These are phyloP conservation scores for Drosophila guanche DNA, from an alignment of 1,140 invertebrate species.

Conservation along the genomic window DNA sequence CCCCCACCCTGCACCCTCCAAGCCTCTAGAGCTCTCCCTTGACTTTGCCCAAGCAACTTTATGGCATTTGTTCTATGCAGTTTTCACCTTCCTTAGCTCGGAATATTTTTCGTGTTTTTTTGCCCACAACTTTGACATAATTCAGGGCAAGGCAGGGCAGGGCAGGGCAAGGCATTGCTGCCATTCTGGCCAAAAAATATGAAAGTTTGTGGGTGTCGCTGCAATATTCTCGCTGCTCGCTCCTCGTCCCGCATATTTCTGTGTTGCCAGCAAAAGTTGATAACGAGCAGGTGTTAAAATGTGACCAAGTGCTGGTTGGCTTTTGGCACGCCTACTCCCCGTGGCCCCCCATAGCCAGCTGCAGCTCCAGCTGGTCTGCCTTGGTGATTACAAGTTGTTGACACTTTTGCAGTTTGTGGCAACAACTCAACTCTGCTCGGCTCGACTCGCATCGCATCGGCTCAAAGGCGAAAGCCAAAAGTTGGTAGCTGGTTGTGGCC, in stretches of 20 bases:
- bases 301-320: slow-evolving; percentile 72
- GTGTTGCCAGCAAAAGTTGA: slow-evolving; percentile 75
- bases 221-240: slow-evolving; percentile 47
- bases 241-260: slow-evolving; percentile 39
- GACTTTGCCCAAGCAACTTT: slow-evolving; percentile 49
- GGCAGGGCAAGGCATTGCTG: slow-evolving; percentile 52
- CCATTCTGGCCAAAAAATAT: slow-evolving; percentile 62
- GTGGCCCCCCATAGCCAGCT: neutral
- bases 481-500: slow-evolving; percentile 62
- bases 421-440: slow-evolving; percentile 58
- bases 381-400: slow-evolving; percentile 80
- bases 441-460: slow-evolving; percentile 27
- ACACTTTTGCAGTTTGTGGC: slow-evolving; percentile 80
- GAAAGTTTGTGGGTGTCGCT: slow-evolving; percentile 69
- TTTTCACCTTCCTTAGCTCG: slow-evolving; percentile 51
- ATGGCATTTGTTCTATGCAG: slow-evolving; percentile 71
- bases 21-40: slow-evolving; percentile 11
- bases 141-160: slow-evolving; percentile 65
- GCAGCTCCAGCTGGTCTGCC: slow-evolving; percentile 15
- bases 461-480: slow-evolving; percentile 68
- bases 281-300: slow-evolving; percentile 82
- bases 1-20: neutral
- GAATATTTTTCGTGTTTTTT: slow-evolving; percentile 14
- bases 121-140: slow-evolving; percentile 77
- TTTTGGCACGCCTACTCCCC: slow-evolving; percentile 34